phyloP scores from a whole-genome alignment of 2,888 invertebrate genomes.

The Lissocephala sabroskyi region DNA sequence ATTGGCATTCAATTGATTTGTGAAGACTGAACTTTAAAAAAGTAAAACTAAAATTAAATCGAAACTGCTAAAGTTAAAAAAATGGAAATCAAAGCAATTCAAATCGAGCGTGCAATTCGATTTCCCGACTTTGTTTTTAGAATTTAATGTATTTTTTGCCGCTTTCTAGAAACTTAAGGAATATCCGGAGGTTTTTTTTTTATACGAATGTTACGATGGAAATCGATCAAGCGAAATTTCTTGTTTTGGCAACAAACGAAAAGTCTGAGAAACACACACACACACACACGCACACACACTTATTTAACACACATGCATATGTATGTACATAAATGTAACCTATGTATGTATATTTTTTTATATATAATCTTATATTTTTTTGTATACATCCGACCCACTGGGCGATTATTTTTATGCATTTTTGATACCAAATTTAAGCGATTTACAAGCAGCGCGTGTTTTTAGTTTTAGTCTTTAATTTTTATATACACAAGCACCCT shows the following conservation, averaged over 20 bases:
- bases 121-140: neutral
- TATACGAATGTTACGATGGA: neutral
- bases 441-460: neutral
- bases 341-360: too few species aligned
- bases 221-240: slow-evolving; percentile 3
- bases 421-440: slow-evolving; percentile 3
- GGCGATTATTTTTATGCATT: neutral
- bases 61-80: neutral
- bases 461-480: neutral
- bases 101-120: slow-evolving; percentile 1
- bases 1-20: slow-evolving; percentile 45
- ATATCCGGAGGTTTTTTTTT: too few species aligned
- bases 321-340: slow-evolving; percentile 5
- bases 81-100: neutral
- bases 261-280: slow-evolving; percentile 54
- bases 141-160: neutral
- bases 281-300: too few species aligned
- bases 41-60: slow-evolving; percentile 35
- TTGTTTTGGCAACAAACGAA: slow-evolving; percentile 51
- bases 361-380: neutral
- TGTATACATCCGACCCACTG: neutral
- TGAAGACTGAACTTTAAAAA: slow-evolving; percentile 59
- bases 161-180: too few species aligned
- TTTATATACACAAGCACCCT: too few species aligned
- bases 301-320: slow-evolving; percentile 6